phyloP scores from a whole-genome alignment of 2,888 invertebrate genomes.

The Himalopsyche anomala region DNA sequence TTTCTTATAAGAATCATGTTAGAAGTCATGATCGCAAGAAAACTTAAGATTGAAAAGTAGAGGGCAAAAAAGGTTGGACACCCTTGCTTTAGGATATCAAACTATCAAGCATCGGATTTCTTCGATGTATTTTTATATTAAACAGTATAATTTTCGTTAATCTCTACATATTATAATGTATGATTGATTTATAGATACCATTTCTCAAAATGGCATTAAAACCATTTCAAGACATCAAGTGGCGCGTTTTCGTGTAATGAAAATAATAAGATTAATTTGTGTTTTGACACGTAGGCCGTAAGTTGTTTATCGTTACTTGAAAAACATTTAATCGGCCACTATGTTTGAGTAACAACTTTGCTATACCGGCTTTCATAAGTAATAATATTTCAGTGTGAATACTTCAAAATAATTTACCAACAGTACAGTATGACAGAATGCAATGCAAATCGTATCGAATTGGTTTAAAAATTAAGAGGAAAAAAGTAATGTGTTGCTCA shows the following conservation, averaged over 20 bases:
- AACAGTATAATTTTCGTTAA: background rate
- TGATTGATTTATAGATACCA: background rate
- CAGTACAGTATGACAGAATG: no score
- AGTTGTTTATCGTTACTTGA: background rate
- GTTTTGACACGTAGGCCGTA: slow-evolving; percentile 20
- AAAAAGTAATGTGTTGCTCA: no score
- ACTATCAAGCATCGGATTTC: no score
- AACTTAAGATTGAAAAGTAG: no score
- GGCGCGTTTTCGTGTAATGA: slow-evolving; percentile 12
- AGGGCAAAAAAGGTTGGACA: no score
- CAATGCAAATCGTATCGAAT: no score
- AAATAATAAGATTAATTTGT: slow-evolving; percentile 26
- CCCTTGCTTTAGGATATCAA: no score
- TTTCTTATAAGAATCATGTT: no score
- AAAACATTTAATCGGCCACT: background rate
- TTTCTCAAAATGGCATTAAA: background rate
- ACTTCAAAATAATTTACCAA: no score
- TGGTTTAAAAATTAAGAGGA: no score
- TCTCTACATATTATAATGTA: background rate
- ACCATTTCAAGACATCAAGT: background rate
- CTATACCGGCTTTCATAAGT: background rate
- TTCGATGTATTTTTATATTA: background rate
- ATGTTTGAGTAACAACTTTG: background rate
- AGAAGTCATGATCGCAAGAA: no score
- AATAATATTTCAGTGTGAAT: no score